Evolutionary conservation across 2,113 vertebrate species (phyloP), one percentile per base, ranked within the genome.

Genomic region (Isichthys henryi): DNA sequence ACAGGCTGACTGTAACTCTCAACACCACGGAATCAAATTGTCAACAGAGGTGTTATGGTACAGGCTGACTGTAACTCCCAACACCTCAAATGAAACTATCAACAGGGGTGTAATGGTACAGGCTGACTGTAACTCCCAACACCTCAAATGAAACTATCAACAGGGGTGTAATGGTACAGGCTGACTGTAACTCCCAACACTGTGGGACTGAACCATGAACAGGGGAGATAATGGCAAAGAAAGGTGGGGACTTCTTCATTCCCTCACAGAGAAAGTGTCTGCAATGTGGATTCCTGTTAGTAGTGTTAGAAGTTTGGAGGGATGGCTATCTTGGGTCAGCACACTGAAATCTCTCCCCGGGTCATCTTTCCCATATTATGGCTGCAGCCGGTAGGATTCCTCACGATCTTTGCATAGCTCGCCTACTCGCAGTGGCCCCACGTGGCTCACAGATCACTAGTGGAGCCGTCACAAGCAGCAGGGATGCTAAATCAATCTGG

Each of bases 401-500:
- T 74, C n/a, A 4, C 46, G 49, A 27, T 74, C 56, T 27, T 31
- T 17, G 62, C 6, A 23, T 56, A 70, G 43, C 89, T 86, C 6
- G 43, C 48, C 35, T n/a, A 45, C 52, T 50, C 58, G 0, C 50
- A 88, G 21, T 48, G n/a, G 86, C 5, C 58, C 21, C 50, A 84
- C 50, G 56, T 17, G 49, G 58, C 84, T 58, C 10, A 35, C 17
- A n/a, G 85, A 87, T 87, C 48, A 0, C 56, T 90, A 39, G 52
- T 58, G 50, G 45, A 23, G 19, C 83, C 9, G 10, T 45, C 84
- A 77, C n/a, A 77, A 90, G 86, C n/a, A 62, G 85, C 58, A 58
- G 35, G 62, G 48, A 86, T 45, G 66, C 85, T 90, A 87, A 90
- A 90, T 90, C 85, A 66, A 87, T 87, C 85, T 46, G 5, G 48